Evolutionary conservation across 2,888 invertebrate genomes (phyloP).

Genomic region (Acrocyrtus sp.): DNA sequence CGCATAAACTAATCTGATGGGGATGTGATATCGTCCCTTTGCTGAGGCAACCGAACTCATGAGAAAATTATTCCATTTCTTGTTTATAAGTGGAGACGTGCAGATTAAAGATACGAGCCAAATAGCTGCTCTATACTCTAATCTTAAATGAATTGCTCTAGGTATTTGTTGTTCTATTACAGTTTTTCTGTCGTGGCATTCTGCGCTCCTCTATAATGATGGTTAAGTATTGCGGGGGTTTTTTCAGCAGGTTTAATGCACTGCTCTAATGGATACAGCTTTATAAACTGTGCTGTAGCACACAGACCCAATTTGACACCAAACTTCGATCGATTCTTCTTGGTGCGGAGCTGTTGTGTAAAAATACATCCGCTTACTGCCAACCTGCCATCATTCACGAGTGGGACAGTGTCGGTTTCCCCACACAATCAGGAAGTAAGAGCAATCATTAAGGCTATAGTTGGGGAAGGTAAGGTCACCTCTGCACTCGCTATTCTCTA

Average conservation of each 20-base stretch:
- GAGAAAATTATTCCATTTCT: not conserved
- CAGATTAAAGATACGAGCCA: too few relatives aligned
- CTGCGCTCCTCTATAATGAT: too few relatives aligned
- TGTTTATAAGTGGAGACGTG: not conserved
- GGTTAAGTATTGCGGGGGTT: too few relatives aligned
- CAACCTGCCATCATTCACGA: too few relatives aligned
- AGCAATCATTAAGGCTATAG: conserved; percentile 5
- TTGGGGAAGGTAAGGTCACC: conserved; percentile 14
- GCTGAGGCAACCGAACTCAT: not conserved
- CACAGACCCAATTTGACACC: not conserved
- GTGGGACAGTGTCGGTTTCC: conserved; percentile 2
- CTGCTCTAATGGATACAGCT: too few relatives aligned
- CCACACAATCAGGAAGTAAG: conserved; percentile 5
- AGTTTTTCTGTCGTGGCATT: too few relatives aligned
- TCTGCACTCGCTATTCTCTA: not conserved
- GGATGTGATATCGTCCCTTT: not conserved
- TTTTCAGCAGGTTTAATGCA: too few relatives aligned
- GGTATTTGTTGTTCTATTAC: too few relatives aligned
- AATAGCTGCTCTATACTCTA: too few relatives aligned
- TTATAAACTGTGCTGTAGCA: too few relatives aligned
- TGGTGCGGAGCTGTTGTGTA: not conserved
- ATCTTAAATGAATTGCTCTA: too few relatives aligned
- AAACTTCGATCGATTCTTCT: too few relatives aligned
- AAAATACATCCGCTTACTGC: not conserved
- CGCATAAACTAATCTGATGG: not conserved